A percentile compares a stretch with the other conserved stretches of the same genome.
Evolutionary conservation across 2,797 vertebrate species (phyloP).

Genomic region (Hoplostethus atlanticus): DNA sequence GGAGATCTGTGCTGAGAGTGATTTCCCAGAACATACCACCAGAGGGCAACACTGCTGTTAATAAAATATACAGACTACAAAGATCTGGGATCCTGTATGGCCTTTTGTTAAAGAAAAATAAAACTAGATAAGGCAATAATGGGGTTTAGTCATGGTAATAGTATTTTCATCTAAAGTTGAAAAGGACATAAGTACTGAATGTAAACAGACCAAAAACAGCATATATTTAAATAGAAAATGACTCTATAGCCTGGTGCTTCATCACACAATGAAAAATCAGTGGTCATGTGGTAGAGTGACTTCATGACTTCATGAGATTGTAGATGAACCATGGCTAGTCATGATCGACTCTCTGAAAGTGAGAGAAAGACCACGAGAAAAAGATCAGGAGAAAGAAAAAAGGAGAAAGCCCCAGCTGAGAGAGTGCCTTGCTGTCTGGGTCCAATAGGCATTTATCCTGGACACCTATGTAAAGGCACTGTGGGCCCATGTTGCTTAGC

Average conservation of each 20-base stretch:
- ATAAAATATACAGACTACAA: not conserved
- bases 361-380: not conserved
- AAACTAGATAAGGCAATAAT: no score
- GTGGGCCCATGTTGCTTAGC: constrained; percentile 67
- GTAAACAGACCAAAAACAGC: not conserved
- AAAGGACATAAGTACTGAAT: not conserved
- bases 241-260: not conserved
- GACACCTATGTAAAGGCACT: constrained; percentile 51
- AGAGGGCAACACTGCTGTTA: constrained; percentile 42
- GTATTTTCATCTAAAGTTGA: not conserved
- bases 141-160: no score
- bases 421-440: constrained; percentile 25
- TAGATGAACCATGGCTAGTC: not conserved
- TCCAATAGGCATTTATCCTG: constrained; percentile 52
- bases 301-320: not conserved
- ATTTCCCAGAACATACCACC: constrained; percentile 34
- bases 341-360: not conserved
- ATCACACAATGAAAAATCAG: not conserved
- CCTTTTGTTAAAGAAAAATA: not conserved
- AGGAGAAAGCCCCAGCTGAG: constrained; percentile 40
- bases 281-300: not conserved
- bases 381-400: not conserved
- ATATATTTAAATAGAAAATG: not conserved
- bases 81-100: not conserved
- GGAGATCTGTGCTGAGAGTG: not conserved